Percentiles rank a stretch among this genome's conserved stretches.
phyloP scores from a whole-genome alignment of 2,797 vertebrate genomes.

The Morelia viridis region DNA sequence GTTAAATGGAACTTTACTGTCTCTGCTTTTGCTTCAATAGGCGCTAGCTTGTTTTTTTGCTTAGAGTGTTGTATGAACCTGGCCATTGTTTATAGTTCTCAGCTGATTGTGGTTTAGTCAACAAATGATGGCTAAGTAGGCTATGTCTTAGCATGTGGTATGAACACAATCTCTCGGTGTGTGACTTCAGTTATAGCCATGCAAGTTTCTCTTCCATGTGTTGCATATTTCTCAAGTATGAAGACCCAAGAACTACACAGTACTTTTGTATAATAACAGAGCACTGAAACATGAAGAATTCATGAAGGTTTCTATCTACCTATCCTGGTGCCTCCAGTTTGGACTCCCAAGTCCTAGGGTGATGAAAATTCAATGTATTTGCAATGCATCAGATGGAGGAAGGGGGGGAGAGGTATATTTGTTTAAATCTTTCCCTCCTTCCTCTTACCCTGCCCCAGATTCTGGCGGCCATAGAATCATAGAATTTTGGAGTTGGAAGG shows the following conservation, averaged over 20 bases:
- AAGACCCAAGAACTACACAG: neutral
- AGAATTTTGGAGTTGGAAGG: too few species aligned
- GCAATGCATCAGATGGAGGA: neutral
- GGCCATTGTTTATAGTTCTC: neutral
- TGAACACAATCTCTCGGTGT: neutral
- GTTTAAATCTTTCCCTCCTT: neutral
- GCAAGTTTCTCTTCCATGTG: neutral
- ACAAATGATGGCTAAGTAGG: neutral
- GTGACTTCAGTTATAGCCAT: neutral
- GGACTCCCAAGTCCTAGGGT: neutral
- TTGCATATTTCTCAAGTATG: conserved; percentile 7
- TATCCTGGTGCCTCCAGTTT: neutral
- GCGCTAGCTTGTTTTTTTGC: neutral
- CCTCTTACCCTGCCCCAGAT: neutral
- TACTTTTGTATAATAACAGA: neutral
- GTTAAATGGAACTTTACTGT: neutral
- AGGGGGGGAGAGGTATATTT: neutral
- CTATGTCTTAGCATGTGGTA: neutral
- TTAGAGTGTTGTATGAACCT: neutral
- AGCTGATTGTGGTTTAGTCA: neutral
- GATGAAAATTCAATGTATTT: neutral
- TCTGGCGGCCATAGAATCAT: neutral
- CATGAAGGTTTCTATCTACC: neutral
- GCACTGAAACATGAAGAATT: neutral
- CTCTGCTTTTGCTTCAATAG: neutral